Evolutionary conservation across 2,797 vertebrate species (phyloP), one percentile per base, ranked within the genome.

Genomic region (Falco berigora): DNA sequence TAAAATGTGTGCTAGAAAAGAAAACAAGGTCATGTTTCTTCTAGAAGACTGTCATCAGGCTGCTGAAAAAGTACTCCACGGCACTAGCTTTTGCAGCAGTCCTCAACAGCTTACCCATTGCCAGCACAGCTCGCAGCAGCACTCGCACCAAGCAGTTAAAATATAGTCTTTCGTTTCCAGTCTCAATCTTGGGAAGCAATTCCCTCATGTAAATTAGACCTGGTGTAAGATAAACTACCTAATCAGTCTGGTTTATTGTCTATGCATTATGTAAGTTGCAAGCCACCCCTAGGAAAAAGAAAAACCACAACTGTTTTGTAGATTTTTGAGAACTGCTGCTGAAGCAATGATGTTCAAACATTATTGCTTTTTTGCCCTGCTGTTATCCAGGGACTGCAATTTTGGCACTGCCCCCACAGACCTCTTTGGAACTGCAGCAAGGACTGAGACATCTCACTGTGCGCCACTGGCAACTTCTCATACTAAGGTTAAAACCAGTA

Each of bases 11-110:
- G 36, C 73, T 84, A 62, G 69, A 44, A 91, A 72, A 86, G 87
- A 91, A 97, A 97, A 95, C 74, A 95, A 88, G 61, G 79, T 79
- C 94, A 81, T 50, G 81, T 92, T 92, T 92, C 81, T 97, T 83
- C 72, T 82, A 68, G 30, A 72, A 80, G 53, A 42, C 46, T 87
- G 53, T 55, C 67, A 91, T 71, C 91, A 79, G 36, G 73, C 53
- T 95, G 85, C 55, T 79, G 81, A 94, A 91, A 86, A 90, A 96
- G 88, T 59, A 96, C 44, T 90, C 91, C 63, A 86, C 91, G 74
- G 77, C 85, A 86, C 88, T 90, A 71, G 64, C 42, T 64, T 86
- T 90, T 81, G 46, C 47, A 85, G 73, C n/a, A 55, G 49, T 49
- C 59, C 90, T 97, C 73, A 77, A 71, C 1, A 86, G 46, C 55